phyloP scores from a whole-genome alignment of 1,140 invertebrate species.

The Megalopta genalis region DNA sequence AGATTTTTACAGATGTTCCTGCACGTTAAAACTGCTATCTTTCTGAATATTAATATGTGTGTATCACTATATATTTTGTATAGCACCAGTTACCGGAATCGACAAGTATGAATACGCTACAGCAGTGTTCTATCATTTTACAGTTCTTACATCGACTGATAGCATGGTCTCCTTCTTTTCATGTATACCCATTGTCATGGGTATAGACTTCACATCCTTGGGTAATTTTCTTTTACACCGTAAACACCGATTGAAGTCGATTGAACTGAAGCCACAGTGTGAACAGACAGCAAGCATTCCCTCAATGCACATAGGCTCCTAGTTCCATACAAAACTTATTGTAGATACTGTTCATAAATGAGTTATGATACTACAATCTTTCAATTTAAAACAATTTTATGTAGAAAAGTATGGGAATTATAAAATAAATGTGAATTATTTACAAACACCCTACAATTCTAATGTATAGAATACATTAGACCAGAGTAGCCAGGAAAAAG shows the following conservation, averaged over 20 bases:
- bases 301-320: conserved; percentile 82
- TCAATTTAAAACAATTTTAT: neutral
- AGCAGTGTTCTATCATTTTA: conserved; percentile 31
- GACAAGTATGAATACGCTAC: neutral
- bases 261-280: conserved; percentile 85
- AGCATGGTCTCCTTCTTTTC: conserved; percentile 69
- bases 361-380: conserved; percentile 11
- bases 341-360: neutral
- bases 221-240: conserved; percentile 82
- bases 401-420: neutral
- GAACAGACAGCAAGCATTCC: conserved; percentile 87
- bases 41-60: neutral
- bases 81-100: neutral
- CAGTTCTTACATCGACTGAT: conserved; percentile 72
- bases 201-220: conserved; percentile 79
- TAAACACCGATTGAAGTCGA: conserved; percentile 86
- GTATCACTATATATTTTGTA: neutral
- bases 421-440: neutral
- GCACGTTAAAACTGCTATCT: neutral
- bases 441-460: neutral
- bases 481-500: too few relatives aligned
- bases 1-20: neutral
- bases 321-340: conserved; percentile 11
- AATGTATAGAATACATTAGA: neutral
- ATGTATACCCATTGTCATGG: conserved; percentile 57